A percentile compares a stretch with the other conserved stretches of the same genome.
Evolutionary conservation across 2,797 vertebrate genomes (phyloP).

Genomic region (Sebastes reedi): DNA sequence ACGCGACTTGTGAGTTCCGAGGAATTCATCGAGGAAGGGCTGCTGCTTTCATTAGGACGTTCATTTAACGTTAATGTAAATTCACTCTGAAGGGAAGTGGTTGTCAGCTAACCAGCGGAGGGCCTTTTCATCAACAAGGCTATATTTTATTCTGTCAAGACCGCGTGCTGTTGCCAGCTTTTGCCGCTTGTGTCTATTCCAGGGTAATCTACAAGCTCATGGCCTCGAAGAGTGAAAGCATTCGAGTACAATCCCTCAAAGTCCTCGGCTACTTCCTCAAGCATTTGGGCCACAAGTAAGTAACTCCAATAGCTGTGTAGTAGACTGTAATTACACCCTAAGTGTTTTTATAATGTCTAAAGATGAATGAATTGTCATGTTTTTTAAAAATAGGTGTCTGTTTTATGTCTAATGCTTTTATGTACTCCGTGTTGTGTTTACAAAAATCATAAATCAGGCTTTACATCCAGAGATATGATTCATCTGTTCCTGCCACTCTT

Average conservation of each 20-base stretch:
- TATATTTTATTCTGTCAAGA: conserved; percentile 46
- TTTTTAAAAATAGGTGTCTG: background rate
- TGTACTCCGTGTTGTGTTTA: background rate
- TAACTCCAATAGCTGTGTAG: conserved; percentile 36
- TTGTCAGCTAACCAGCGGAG: conserved; percentile 53
- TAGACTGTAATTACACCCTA: background rate
- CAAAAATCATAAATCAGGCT: conserved; percentile 1
- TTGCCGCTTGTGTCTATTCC: conserved; percentile 60
- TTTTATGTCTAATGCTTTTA: background rate
- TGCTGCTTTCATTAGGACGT: conserved; percentile 50
- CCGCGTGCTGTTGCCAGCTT: conserved; percentile 43
- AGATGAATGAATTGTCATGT: background rate
- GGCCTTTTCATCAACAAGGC: conserved; percentile 48
- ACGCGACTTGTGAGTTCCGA: conserved; percentile 33
- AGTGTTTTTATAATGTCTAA: background rate
- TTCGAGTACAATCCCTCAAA: conserved; percentile 97
- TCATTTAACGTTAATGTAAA: conserved; percentile 60
- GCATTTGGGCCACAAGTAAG: conserved; percentile 98
- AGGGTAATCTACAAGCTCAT: conserved; percentile 98
- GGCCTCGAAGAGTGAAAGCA: conserved; percentile 96
- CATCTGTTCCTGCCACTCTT: background rate
- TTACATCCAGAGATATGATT: conserved; percentile 16
- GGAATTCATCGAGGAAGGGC: conserved; percentile 20
- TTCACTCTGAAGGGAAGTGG: conserved; percentile 51
- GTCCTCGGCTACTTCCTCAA: conserved; percentile 97